Evolutionary conservation across 1,140 invertebrate genomes (phyloP), one percentile per base, ranked within the genome.

Genomic region (Geopemphigus sp.): DNA sequence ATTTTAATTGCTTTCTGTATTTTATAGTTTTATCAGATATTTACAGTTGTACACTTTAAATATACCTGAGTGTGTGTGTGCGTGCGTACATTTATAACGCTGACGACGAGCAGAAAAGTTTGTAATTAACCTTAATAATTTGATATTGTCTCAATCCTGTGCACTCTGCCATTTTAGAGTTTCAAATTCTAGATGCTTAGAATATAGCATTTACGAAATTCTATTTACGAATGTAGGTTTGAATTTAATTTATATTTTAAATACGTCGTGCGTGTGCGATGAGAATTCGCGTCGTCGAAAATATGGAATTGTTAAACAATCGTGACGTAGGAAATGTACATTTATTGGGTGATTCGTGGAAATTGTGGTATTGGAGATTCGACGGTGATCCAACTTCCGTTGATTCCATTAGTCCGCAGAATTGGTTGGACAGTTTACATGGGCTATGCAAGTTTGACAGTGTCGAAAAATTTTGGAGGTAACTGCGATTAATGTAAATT

Each of bases 391-490:
- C 88, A 76, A 94, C 94, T 32, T 47, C 15, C 15, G 68, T 8
- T 11, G 15, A n/a, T 57, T 6, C 72, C 14, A 10, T 29, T 84
- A 85, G 32, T 39, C 32, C 3, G 32, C 32, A 39, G 8, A 39
- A 89, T 59, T 99, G 97, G 98, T 94, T 96, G 85, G 93, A 97
- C 82, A 97, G 96, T 87, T 91, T 97, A 82, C 92, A 95, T 84
- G 91, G 97, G 87, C 92, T 99, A 47, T 94, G 93, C 50, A 92
- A 91, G 80, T 98, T 99, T 87, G 92, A 96, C 85, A 98, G 95
- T 29, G 96, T 98, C 45, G 98, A 99, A 90, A 97, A 99, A 87
- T 99, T 99, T 85, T 99, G 98, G 98, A 95, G 94, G 94, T 96
- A 88, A 88, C 86, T 83, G 29, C 81, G 3, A 39, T 8, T 8